Percentiles rank a stretch among this genome's conserved stretches.
phyloP scores from a whole-genome alignment of 2,888 invertebrate genomes.

The Cheilosia impressa region DNA sequence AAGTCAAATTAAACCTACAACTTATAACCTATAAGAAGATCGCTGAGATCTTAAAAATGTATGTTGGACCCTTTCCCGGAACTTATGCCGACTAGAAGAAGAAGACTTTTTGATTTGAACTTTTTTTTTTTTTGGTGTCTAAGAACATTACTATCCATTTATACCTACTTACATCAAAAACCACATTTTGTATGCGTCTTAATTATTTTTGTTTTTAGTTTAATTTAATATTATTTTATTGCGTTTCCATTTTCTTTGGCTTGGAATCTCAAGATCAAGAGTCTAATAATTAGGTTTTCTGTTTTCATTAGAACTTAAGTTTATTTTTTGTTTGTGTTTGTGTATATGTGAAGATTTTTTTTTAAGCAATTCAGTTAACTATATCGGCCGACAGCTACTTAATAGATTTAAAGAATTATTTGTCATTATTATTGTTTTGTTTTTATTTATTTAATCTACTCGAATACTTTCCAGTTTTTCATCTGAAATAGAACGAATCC shows the following conservation, averaged over 20 bases:
- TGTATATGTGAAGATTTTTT: conserved; percentile 13
- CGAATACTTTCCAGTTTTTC: conserved; percentile 62
- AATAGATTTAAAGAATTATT: conserved; percentile 60
- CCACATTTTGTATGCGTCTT: conserved; percentile 56
- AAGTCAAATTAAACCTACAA: conserved; percentile 56
- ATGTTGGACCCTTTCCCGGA: conserved; percentile 70
- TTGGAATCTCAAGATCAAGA: conserved; percentile 68
- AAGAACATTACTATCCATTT: conserved; percentile 60
- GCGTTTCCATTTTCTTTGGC: conserved; percentile 28
- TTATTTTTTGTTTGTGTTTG: conserved; percentile 50
- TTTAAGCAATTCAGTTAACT: conserved; percentile 48
- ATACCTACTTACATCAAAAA: conserved; percentile 46
- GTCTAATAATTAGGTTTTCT: conserved; percentile 42
- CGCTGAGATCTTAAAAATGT: not conserved
- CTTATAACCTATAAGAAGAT: conserved; percentile 37
- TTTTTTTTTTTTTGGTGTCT: not conserved
- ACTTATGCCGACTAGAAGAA: conserved; percentile 80
- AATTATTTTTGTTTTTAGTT: conserved; percentile 20
- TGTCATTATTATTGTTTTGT: conserved; percentile 39
- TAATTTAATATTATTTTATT: conserved; percentile 25
- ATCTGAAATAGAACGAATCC: conserved; percentile 62
- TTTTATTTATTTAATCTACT: conserved; percentile 55
- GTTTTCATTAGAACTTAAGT: conserved; percentile 53
- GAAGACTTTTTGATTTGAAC: conserved; percentile 38
- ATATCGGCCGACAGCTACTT: conserved; percentile 67